Conservation (phyloP, 1,140 invertebrate species). For the Zophobas atratus region DNA sequence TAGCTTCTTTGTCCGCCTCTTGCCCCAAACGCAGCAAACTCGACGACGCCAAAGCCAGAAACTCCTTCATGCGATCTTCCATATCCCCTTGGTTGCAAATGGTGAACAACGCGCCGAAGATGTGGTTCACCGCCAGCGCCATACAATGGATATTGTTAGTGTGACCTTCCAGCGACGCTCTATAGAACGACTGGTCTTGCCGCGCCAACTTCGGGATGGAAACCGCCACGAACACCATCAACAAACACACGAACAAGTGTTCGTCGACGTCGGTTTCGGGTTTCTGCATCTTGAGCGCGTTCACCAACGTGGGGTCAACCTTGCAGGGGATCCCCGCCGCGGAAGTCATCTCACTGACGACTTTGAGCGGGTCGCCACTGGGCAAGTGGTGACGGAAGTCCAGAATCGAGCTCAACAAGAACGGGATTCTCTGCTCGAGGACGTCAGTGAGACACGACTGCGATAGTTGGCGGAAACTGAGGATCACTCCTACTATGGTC, state of each 20-base stretch:
- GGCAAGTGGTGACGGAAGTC: conserved; percentile 96
- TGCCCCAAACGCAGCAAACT: conserved; percentile 94
- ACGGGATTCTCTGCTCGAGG: conserved; percentile 95
- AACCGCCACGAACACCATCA: conserved; percentile 99
- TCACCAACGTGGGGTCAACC: conserved; percentile 95
- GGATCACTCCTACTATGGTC: conserved; percentile 98
- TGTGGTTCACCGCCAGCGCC: conserved; percentile 95
- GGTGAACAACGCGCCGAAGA: conserved; percentile 97
- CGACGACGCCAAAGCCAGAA: conserved; percentile 96
- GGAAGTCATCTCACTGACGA: conserved; percentile 97
- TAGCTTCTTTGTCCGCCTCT: conserved; percentile 95
- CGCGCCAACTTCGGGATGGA: conserved; percentile 97
- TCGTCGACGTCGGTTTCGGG: conserved; percentile 88
- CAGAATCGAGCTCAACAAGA: conserved; percentile 93
- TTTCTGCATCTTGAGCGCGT: conserved; percentile 90
- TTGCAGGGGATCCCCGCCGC: conserved; percentile 94
- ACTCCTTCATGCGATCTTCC: conserved; percentile 98
- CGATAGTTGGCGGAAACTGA: conserved; percentile 94
- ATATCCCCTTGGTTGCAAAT: conserved; percentile 96
- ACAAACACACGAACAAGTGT: conserved; percentile 92
- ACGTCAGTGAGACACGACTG: conserved; percentile 96
- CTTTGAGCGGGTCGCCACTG: conserved; percentile 91
- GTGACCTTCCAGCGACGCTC: conserved; percentile 94
- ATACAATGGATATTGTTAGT: conserved; percentile 99
- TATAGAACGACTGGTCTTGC: conserved; percentile 90